Evolutionary conservation across 2,888 invertebrate species (phyloP), one percentile per base, ranked within the genome.

Genomic region (Mongoloraphidia duomilia): DNA sequence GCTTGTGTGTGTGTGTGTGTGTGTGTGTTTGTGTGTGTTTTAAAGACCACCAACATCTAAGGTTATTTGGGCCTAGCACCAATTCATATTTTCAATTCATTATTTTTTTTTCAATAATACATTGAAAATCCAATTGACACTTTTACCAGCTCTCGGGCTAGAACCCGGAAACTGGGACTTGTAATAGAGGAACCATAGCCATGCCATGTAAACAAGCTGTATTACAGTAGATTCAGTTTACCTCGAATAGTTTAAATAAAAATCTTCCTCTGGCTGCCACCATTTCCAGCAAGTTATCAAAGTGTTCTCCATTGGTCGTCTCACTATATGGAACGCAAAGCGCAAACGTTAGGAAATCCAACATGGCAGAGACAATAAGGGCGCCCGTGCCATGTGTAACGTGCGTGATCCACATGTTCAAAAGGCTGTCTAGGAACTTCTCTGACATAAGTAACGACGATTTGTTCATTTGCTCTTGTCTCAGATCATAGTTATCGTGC

Each of bases 251-350:
- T 64, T 88, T 84, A 65, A 95, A 98, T 14, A 98, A 72, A 51
- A 85, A 82, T 49, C 95, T 78, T 8, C 97, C 97, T 56, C 89
- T 79, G 47, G 84, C 80, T 5, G 98, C 93, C 2, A 97, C 95
- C 80, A 97, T 82, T 68, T 93, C 91, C 26, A 97, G 69, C 47
- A 97, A 73, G 57, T 81, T 81, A 67, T 98, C 97, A 67, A 95
- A 95, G 64, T 92, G 91, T 63, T 89, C 89, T 46, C 94, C 93
- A 63, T 96, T 94, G 0, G 98, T 98, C 5, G 98, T 99, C 71
- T 99, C 98, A 63, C 94, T 93, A 71, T 97, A 98, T 5, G 98
- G 98, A 54, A 96, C 93, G 71, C 98, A 99, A 40, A 98, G 75
- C 4, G 95, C 87, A 71, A 96, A 98, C 38, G 97, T 98, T 54